Conservation (phyloP, 1,140 invertebrate genomes). For the Bombus haemorrhoidalis region DNA sequence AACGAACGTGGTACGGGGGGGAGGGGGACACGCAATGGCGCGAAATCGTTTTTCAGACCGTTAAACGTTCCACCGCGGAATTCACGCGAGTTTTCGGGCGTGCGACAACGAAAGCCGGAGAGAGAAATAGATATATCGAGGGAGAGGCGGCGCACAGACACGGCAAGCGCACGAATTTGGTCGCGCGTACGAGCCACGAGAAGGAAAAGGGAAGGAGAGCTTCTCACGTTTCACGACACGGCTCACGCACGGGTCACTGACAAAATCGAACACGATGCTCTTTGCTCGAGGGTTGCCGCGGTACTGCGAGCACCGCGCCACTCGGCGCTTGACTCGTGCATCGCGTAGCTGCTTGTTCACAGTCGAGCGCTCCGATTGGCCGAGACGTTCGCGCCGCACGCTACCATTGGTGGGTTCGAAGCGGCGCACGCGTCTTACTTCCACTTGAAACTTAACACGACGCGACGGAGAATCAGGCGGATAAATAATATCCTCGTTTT, state of each 20-base stretch:
- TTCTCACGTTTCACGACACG: constrained; percentile 66
- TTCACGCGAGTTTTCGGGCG: constrained; percentile 20
- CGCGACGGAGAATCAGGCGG: background rate
- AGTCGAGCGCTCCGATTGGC: background rate
- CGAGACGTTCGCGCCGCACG: constrained; percentile 29
- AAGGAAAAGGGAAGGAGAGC: constrained; percentile 45
- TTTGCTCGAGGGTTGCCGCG: constrained; percentile 58
- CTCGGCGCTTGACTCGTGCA: constrained; percentile 18
- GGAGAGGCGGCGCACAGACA: background rate
- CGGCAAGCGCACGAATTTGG: constrained; percentile 61
- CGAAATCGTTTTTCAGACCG: background rate
- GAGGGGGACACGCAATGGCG: constrained; percentile 2
- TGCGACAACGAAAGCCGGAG: background rate
- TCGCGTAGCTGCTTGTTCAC: background rate
- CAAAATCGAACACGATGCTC: constrained; percentile 8
- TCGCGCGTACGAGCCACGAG: constrained; percentile 17
- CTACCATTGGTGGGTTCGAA: constrained; percentile 40
- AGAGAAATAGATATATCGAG: background rate
- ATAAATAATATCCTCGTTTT: constrained; percentile 9
- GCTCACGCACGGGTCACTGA: constrained; percentile 41
- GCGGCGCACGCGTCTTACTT: background rate
- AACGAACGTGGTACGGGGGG: background rate
- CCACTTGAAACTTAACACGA: background rate
- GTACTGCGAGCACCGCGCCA: constrained; percentile 58
- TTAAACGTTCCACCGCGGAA: background rate